Evolutionary conservation across 2,888 invertebrate species (phyloP).

Genomic region (Cabera pusaria): DNA sequence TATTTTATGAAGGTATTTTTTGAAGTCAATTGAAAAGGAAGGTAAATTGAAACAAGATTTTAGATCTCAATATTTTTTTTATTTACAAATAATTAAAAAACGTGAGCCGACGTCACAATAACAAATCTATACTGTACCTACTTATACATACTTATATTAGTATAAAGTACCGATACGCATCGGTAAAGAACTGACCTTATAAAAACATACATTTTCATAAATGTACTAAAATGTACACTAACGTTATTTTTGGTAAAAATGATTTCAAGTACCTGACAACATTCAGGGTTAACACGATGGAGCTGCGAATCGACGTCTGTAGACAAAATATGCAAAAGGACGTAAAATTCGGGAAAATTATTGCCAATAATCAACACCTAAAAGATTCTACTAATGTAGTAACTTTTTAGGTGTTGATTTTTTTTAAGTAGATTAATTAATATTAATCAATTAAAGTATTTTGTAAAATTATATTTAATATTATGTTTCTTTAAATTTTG

Average conservation of each 20-base stretch:
- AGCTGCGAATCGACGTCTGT: too few species aligned
- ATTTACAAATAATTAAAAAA: slow-evolving; percentile 72
- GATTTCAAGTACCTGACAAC: background rate
- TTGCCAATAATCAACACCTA: too few species aligned
- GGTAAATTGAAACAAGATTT: slow-evolving; percentile 29
- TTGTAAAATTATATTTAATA: too few species aligned
- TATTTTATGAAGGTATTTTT: too few species aligned
- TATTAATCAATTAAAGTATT: too few species aligned
- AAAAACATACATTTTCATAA: slow-evolving; percentile 1
- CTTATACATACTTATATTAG: slow-evolving; percentile 28
- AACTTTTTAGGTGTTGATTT: too few species aligned
- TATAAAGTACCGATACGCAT: slow-evolving; percentile 14
- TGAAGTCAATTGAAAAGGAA: slow-evolving; percentile 8
- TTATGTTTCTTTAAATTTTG: too few species aligned
- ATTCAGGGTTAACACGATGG: too few species aligned
- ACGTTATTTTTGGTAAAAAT: slow-evolving; percentile 28
- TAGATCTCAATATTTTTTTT: slow-evolving; percentile 57
- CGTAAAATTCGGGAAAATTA: too few species aligned
- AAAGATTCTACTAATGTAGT: too few species aligned
- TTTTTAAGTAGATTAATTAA: too few species aligned
- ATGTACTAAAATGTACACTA: slow-evolving; percentile 11
- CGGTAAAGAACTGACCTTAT: slow-evolving; percentile 8
- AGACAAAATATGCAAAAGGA: too few species aligned
- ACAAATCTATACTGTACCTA: slow-evolving; percentile 53
- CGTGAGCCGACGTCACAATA: slow-evolving; percentile 55